phyloP scores from a whole-genome alignment of 1,140 invertebrate genomes.

The Magallana angulata region DNA sequence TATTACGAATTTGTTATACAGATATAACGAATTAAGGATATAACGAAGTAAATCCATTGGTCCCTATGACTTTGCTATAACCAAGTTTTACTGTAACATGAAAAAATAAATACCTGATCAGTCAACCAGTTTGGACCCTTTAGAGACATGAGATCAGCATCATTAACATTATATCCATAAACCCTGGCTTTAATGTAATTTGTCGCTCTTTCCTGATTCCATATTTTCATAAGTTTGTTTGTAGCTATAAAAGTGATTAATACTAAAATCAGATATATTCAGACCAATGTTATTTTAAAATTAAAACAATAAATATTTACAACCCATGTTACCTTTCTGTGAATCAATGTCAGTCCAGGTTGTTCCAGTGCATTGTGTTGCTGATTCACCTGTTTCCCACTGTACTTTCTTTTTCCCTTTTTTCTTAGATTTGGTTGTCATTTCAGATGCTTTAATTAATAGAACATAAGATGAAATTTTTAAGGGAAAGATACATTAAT shows the following conservation, averaged over 20 bases:
- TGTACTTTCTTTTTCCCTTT: neutral
- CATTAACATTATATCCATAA: constrained; percentile 7
- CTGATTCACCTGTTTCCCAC: constrained; percentile 1
- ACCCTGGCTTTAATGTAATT: constrained; percentile 13
- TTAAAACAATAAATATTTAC: neutral
- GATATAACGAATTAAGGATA: too few species aligned
- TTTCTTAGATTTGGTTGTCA: neutral
- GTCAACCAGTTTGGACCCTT: constrained; percentile 16
- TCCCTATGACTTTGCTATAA: too few species aligned
- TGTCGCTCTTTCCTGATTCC: neutral
- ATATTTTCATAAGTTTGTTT: neutral
- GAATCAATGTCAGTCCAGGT: constrained; percentile 26
- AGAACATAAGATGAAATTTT: neutral
- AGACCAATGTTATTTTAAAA: neutral
- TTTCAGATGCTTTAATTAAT: constrained; percentile 29
- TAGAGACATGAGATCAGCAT: constrained; percentile 17
- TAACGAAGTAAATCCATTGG: too few species aligned
- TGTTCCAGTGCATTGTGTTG: neutral
- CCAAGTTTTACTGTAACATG: neutral
- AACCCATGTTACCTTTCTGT: neutral
- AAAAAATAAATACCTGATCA: neutral
- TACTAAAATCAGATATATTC: neutral
- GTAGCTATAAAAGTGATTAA: neutral
- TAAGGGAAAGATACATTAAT: neutral
- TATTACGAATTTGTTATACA: too few species aligned